These are phyloP conservation scores for Pterobdella sp. DNA, from an alignment of 2,888 invertebrate species.

Conservation along the genomic window DNA sequence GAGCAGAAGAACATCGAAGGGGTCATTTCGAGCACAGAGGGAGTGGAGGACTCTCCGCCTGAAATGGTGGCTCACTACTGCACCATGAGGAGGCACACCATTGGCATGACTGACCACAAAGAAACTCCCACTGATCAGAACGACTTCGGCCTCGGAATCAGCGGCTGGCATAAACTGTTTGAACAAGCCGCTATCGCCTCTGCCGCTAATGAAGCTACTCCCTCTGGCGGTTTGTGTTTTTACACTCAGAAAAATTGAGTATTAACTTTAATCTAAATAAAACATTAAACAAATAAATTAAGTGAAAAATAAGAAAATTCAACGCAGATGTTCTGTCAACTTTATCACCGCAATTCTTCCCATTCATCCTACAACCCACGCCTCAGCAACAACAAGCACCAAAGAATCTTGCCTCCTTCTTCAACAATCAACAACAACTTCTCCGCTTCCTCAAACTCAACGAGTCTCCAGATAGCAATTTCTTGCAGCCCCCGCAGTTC, in stretches of 20 bases:
- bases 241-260: neutral
- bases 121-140: constrained; percentile 57
- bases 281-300: neutral
- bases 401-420: neutral
- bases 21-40: too few species aligned
- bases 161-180: constrained; percentile 9
- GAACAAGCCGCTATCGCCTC: constrained; percentile 2
- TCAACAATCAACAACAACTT: constrained; percentile 51
- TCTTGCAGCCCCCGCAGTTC: constrained; percentile 77
- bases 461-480: constrained; percentile 68
- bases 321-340: neutral
- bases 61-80: constrained; percentile 52
- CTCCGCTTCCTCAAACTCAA: neutral
- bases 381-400: constrained; percentile 5
- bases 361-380: neutral
- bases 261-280: neutral
- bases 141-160: constrained; percentile 41
- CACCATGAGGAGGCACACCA: constrained; percentile 77
- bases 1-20: neutral
- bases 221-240: constrained; percentile 34
- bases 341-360: neutral
- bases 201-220: constrained; percentile 1
- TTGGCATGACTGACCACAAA: constrained; percentile 75
- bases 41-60: constrained; percentile 49
- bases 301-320: neutral